Base-by-base conservation (phyloP, 2,113 vertebrate species). In the Apteryx owenii region DNA sequence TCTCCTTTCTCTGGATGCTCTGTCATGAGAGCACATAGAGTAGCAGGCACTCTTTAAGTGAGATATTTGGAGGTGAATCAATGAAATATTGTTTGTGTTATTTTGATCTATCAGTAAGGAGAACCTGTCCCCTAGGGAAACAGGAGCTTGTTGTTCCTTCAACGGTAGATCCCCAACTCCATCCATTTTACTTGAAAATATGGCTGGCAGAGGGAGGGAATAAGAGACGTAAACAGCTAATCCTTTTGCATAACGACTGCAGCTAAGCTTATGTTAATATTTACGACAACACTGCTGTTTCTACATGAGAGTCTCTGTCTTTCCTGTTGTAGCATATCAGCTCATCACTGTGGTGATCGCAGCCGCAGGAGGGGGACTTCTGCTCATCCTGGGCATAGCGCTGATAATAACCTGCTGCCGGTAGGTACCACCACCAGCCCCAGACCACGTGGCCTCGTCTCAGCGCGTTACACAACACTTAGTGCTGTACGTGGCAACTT, bases 291-390 rank as follows among this genome's bases (percentile, higher is more conserved):
- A 13, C 4, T 1, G 2, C n/a, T 15, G 36, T 81, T 85, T 51
- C 71, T 93, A 12, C 90, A 40, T 29, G 44, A 92, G 33, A 21
- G 36, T 20, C 53, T 85, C 25, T 96, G 46, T 94, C 58, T 97
- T 60, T 94, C 91, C 86, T 20, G 0, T 69, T 96, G 48, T 75
- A 99, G 99, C 99, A 7, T 99, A 99, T 92, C 99, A 99, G 96
- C 98, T 99, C 44, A 99, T 99, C 96, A 99, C 99, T 0, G 99
- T 99, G 70, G 99, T 99, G 91, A 99, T 99, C 5, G 99, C 99
- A 0, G 99, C 99, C 26, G 99, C 99, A 20, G 99, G 99, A 95
- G 99, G 99, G 4, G 99, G 98, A n/a, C 97, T 99, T 80, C 98
- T 99, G 61, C 98, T 99, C 20, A 98, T 99, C 68, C 98, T 99